Evolutionary conservation across 37 sponge, comb jelly and placozoan species (phyloP).

Genomic region (Beroe ovata): DNA sequence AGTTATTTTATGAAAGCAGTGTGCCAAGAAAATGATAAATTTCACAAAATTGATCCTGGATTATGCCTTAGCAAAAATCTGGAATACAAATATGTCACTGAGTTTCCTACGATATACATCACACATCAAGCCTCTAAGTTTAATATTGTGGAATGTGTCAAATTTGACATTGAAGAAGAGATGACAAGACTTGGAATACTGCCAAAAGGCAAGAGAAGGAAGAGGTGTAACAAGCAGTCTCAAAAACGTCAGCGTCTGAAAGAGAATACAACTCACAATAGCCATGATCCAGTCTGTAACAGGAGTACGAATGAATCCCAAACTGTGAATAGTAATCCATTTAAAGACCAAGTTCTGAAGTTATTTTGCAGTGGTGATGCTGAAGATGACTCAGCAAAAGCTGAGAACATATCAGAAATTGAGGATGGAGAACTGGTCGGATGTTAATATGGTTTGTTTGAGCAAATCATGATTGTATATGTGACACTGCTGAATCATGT

Average conservation of each 20-base stretch:
- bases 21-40: background rate
- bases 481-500: too few relatives aligned
- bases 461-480: too few relatives aligned
- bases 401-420: too few relatives aligned
- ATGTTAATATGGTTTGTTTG: too few relatives aligned
- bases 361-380: conserved; percentile 8
- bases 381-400: too few relatives aligned
- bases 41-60: conserved; percentile 3
- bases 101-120: conserved; percentile 24
- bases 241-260: too few relatives aligned
- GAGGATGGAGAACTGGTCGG: too few relatives aligned
- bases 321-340: background rate
- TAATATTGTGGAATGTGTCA: background rate
- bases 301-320: too few relatives aligned
- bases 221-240: too few relatives aligned
- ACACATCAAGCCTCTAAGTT: background rate
- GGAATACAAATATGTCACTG: conserved; percentile 4
- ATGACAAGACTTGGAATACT: background rate
- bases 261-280: too few relatives aligned
- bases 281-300: too few relatives aligned
- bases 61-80: background rate
- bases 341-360: background rate
- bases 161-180: background rate
- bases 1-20: conserved; percentile 8
- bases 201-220: background rate